Base-by-base conservation (phyloP, 1,140 invertebrate genomes). In the Glossosoma conforme region DNA sequence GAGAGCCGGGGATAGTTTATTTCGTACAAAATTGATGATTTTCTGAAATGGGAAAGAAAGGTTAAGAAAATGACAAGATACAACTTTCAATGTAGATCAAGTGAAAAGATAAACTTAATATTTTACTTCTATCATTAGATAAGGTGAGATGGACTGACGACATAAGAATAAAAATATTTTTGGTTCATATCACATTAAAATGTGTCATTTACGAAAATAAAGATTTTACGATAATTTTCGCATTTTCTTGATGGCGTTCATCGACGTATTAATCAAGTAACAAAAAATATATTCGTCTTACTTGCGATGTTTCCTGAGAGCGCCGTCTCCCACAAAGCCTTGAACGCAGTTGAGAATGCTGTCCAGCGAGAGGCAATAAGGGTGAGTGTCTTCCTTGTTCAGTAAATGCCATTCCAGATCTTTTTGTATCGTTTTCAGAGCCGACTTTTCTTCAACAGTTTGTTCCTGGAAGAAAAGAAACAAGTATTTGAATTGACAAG, bases 291-390 rank as follows among this genome's bases (percentile, higher is more conserved):
- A n/a, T n/a, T n/a, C n/a, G n/a, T n/a, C 64, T 66, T 60, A 78
- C 75, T 45, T 58, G 60, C 62, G 67, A 13, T 59, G 60, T 55
- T 63, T 72, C 5, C 28, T 30, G 1, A 76, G 37, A 0, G 62
- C 65, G 0, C 61, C 61, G 8, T 62, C 58, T 9, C 59, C 50
- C 2, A 58, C 52, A 11, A 77, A 61, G 20, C 67, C 71, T 28
- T 60, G 64, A 17, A 77, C 50, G 48, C 71, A 74, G 65, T 69
- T 71, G 17, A 59, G 56, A 25, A 75, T 65, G 25, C 68, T 71
- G 54, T 82, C 79, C 49, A 82, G 65, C 25, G 75, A 78, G 20
- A 83, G 65, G 52, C 72, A 76, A 69, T 82, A 83, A 0, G 81
- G 79, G 65, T 81, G 79, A 2, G 38, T 41, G 52, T 63, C 49